Base-by-base conservation (phyloP, 2,797 vertebrate species). In the Chrysocyon brachyurus region DNA sequence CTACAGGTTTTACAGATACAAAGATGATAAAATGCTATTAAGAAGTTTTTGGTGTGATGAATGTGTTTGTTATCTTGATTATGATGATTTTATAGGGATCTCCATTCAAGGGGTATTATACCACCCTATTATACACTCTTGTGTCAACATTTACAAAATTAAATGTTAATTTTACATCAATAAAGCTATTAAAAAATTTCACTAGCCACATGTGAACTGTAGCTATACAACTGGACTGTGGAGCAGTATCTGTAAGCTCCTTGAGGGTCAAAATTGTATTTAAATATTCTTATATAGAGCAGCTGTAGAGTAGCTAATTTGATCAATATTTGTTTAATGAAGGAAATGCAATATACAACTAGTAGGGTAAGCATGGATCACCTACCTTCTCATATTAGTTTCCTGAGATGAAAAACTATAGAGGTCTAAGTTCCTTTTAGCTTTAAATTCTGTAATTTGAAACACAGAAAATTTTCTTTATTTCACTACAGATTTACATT, bases 371-470 rank as follows among this genome's bases (percentile, higher is more conserved):
- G 12, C 33, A 46, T 72, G 90, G n/a, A 4, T 72, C 12, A 57
- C 22, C 21, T 68, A 28, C 15, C n/a, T 93, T 87, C 11, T 88
- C 66, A 79, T 49, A 56, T 70, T 61, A 70, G 36, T 95, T 87
- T 87, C 21, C 36, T 84, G 24, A 64, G 78, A 59, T n/a, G 54
- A 83, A 87, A 77, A 89, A 46, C 40, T 46, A 54, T 26, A 12
- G 4, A 31, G 31, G 11, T 75, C 19, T 94, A 68, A 73, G n/a
- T 81, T 68, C 17, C 21, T 21, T 81, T 92, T 79, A n/a, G 59
- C 36, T 89, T 12, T 90, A 70, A 87, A 70, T 91, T 63, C 10
- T 91, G 4, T 83, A 89, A 85, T 95, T 72, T 12, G 9, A 88
- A 84, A 61, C 28, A 90, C n/a, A 78, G 33, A 85, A 24, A 79